Evolutionary conservation across 2,113 vertebrate genomes (phyloP).

Genomic region (Hippocampus abdominalis): DNA sequence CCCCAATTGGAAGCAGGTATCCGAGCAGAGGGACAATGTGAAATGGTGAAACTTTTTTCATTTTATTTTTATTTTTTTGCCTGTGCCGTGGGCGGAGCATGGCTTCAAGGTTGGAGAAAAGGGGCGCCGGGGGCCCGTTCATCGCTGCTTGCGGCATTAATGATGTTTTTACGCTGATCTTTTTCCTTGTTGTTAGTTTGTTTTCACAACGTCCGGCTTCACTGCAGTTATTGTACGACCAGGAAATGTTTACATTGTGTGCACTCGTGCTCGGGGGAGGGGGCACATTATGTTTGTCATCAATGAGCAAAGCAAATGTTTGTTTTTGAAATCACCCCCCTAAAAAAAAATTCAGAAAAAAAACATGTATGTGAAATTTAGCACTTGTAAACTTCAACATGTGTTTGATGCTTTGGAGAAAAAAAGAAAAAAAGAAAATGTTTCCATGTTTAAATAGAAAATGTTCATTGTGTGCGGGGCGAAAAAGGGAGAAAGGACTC

Average conservation of each 20-base stretch:
- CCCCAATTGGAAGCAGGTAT: background rate
- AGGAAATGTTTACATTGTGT: conserved; percentile 95
- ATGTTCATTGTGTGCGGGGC: conserved; percentile 68
- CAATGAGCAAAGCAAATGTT: conserved; percentile 57
- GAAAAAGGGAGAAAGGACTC: conserved; percentile 42
- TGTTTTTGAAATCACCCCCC: conserved; percentile 74
- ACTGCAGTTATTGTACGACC: conserved; percentile 67
- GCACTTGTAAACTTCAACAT: conserved; percentile 76
- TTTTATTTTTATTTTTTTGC: background rate
- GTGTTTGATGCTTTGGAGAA: conserved; percentile 78
- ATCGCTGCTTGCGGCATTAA: conserved; percentile 8
- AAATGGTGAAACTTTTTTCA: background rate
- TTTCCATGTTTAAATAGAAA: conserved; percentile 76
- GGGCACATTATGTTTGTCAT: conserved; percentile 57
- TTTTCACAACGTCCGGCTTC: conserved; percentile 80
- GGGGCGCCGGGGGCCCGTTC: background rate
- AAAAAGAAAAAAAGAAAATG: conserved; percentile 75
- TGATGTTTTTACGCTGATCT: conserved; percentile 6
- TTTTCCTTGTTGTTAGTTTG: conserved; percentile 34
- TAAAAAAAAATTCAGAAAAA: conserved; percentile 74
- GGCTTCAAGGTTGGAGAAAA: background rate
- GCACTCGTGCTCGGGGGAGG: conserved; percentile 75
- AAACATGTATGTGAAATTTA: conserved; percentile 82
- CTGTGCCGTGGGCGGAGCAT: background rate
- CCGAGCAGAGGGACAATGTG: background rate